phyloP scores from a whole-genome alignment of 1,140 invertebrate species.

The Argopecten irradians region DNA sequence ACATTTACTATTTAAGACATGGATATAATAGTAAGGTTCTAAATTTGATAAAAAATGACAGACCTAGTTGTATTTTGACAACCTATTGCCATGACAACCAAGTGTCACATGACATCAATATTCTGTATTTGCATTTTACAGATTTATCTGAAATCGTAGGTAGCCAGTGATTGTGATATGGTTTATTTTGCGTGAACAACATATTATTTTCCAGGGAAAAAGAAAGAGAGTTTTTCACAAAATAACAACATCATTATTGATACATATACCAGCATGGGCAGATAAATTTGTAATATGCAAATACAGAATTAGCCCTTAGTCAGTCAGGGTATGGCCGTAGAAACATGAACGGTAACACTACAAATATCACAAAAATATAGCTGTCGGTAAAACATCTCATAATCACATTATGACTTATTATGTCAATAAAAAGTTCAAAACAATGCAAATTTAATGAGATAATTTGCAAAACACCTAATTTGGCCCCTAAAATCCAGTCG shows the following conservation, averaged over 20 bases:
- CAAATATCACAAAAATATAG: conserved; percentile 23
- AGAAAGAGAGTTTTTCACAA: too few species aligned
- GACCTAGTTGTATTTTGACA: background rate
- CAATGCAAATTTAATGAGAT: background rate
- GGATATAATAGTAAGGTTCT: background rate
- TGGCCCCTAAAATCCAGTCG: conserved; percentile 4
- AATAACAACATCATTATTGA: too few species aligned
- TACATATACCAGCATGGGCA: too few species aligned
- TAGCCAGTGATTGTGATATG: too few species aligned
- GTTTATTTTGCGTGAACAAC: too few species aligned
- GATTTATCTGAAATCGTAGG: too few species aligned
- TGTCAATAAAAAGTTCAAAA: background rate
- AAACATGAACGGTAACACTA: background rate
- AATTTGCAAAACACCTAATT: background rate
- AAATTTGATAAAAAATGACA: background rate
- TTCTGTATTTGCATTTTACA: too few species aligned
- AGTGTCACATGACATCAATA: background rate
- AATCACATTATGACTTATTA: conserved; percentile 6
- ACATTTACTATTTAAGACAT: background rate
- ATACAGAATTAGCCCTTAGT: background rate
- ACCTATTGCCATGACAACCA: conserved; percentile 1
- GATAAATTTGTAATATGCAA: too few species aligned
- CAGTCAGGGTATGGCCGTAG: background rate
- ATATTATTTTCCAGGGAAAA: too few species aligned
- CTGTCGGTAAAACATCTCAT: conserved; percentile 3